Conservation (phyloP, 2,113 vertebrate genomes). For the Chaetops frenatus region DNA sequence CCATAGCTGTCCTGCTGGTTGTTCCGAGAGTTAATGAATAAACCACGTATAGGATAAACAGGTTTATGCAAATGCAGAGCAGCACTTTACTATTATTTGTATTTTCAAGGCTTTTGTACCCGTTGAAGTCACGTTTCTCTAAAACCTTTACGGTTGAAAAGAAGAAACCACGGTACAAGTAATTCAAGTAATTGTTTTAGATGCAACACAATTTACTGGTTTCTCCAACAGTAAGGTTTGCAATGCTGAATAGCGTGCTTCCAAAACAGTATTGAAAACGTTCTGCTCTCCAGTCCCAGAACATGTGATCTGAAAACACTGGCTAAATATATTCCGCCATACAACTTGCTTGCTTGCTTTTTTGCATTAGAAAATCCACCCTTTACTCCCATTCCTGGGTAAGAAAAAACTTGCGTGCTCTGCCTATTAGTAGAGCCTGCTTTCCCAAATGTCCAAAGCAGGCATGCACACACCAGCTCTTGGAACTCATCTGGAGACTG, state of each 20-base stretch:
- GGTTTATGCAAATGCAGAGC: constrained; percentile 33
- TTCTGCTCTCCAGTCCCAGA: neutral
- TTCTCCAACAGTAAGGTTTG: neutral
- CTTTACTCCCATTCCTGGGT: neutral
- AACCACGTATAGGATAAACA: constrained; percentile 40
- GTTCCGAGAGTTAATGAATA: constrained; percentile 47
- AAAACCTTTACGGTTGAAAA: neutral
- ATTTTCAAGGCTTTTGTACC: neutral
- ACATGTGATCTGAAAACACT: constrained; percentile 21
- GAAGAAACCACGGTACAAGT: neutral
- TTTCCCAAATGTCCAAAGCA: neutral
- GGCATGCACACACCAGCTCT: accelerated
- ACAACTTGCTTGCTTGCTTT: neutral
- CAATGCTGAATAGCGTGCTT: neutral
- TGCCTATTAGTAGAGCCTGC: neutral
- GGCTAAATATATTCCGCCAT: constrained; percentile 27
- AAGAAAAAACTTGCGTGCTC: neutral
- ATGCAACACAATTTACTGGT: neutral
- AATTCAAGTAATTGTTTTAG: constrained; percentile 7
- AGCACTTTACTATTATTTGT: constrained; percentile 5
- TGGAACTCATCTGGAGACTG: neutral
- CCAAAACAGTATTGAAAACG: neutral
- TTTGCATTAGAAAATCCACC: neutral
- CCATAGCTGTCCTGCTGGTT: constrained; percentile 38
- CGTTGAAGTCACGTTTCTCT: neutral